Evolutionary conservation across 2,888 invertebrate genomes (phyloP).

Genomic region (Eudemis profundana): DNA sequence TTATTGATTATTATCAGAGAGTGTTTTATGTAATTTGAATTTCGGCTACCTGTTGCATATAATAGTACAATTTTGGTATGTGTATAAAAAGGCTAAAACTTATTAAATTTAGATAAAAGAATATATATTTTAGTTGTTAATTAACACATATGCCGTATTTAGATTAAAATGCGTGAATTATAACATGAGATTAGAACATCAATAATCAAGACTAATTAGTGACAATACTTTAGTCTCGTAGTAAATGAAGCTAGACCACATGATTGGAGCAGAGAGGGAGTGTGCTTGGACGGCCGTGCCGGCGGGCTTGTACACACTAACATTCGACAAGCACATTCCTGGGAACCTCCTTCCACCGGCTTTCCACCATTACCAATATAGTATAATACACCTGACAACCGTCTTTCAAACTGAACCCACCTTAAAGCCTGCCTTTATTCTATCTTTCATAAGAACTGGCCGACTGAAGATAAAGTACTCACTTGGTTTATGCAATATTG

Average conservation of each 20-base stretch:
- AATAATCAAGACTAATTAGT: constrained; percentile 70
- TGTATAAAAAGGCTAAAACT: constrained; percentile 74
- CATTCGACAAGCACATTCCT: constrained; percentile 66
- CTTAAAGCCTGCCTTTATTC: too few species aligned
- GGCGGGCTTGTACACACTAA: constrained; percentile 20
- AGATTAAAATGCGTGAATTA: constrained; percentile 75
- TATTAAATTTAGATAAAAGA: constrained; percentile 77
- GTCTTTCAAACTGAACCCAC: background rate
- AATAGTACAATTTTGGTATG: constrained; percentile 79
- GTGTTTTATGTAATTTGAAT: constrained; percentile 77
- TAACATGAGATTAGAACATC: constrained; percentile 73
- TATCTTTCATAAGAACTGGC: background rate
- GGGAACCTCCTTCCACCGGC: constrained; percentile 35
- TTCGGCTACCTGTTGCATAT: constrained; percentile 80
- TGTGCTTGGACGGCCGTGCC: constrained; percentile 59
- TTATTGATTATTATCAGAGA: constrained; percentile 70
- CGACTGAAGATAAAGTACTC: background rate
- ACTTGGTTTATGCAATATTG: background rate
- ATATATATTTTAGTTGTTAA: constrained; percentile 76
- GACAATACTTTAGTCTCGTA: constrained; percentile 78
- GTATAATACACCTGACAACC: background rate
- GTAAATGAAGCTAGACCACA: constrained; percentile 63
- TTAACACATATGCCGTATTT: constrained; percentile 74
- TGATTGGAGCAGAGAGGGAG: constrained; percentile 59
- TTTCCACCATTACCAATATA: background rate